Base-by-base conservation (phyloP, 2,888 invertebrate genomes). In the Ypsolopha scabrella region DNA sequence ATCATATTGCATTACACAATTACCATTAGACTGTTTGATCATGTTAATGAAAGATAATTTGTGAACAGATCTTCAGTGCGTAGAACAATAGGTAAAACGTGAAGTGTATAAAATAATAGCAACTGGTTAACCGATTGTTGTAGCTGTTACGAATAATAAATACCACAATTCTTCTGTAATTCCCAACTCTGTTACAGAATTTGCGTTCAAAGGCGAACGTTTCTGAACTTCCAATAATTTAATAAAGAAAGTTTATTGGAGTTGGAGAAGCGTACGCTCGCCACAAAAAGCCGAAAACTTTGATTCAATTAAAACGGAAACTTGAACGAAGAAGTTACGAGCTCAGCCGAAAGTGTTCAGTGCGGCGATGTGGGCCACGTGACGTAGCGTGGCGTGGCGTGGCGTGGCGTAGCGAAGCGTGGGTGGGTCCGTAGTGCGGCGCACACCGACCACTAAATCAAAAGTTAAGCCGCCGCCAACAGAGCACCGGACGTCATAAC, bases 241-340 rank as follows among this genome's bases (percentile, higher is more conserved):
- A 85, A 86, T 86, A 86, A 83, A 80, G 80, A 83, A 86, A 85
- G 77, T 86, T 85, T 77, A 68, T 68, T 63, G 65, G 61, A 68
- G 69, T 68, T 67, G 60, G 72, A 70, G 67, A 72, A 76, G 77
- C 83, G 83, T 85, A 81, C 85, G 79, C 78, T 80, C 71, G 75
- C 83, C 85, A 72, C 85, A 85, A 83, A 83, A 85, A 85, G 80
- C 83, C 80, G 78, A 82, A 81, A 82, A 82, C 82, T 83, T 81
- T 80, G 79, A 85, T 85, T 85, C 82, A 85, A 86, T 85, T 83
- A 86, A 81, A 83, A 81, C 79, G 73, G 71, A 77, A 82, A 82
- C 77, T 85, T 80, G 68, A 67, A 68, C 63, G 72, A 77, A 82
- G 80, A 83, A 81, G 76, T 83, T 80, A 74, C 65, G 67, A 70